These are phyloP conservation scores for Pseudococcus longispinus DNA, from an alignment of 2,888 invertebrate genomes.

Conservation along the genomic window DNA sequence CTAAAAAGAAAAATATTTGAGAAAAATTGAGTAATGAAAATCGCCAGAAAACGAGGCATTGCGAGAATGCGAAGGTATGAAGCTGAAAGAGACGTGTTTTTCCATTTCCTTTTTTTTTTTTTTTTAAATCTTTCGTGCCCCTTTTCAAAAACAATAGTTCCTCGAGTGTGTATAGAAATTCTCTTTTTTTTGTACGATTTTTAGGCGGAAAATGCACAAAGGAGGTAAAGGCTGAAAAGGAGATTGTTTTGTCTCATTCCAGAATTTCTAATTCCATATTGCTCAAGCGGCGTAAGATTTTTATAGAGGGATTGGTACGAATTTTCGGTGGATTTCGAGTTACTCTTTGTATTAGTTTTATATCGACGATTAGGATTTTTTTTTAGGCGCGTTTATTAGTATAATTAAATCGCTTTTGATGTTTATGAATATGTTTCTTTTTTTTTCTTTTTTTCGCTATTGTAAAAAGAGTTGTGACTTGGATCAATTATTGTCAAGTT, in stretches of 20 bases:
- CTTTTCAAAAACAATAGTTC: conserved; percentile 22
- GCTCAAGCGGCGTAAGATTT: background rate
- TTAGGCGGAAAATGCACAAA: conserved; percentile 5
- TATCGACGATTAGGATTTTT: conserved; percentile 19
- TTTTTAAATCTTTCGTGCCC: background rate
- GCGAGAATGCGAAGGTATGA: background rate
- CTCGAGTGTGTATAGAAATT: background rate
- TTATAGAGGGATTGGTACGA: background rate
- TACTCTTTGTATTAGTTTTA: conserved; percentile 5
- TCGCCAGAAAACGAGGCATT: background rate
- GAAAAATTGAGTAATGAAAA: background rate
- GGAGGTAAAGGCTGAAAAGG: conserved; percentile 36
- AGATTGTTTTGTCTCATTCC: conserved; percentile 26
- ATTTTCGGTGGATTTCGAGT: conserved; percentile 12
- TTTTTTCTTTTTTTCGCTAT: conserved; percentile 7
- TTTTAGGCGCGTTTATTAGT: background rate
- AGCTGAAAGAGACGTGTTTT: background rate
- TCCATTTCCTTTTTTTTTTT: too few relatives aligned
- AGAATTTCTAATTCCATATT: background rate
- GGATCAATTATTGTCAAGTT: conserved; percentile 38
- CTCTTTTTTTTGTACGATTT: background rate
- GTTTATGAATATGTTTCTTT: conserved; percentile 6
- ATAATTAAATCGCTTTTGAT: conserved; percentile 26
- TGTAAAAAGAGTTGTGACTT: conserved; percentile 40
- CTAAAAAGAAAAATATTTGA: background rate